These are phyloP conservation scores for Drosophila grimshawi DNA, from an alignment of 1,140 invertebrate species.

Conservation along the genomic window DNA sequence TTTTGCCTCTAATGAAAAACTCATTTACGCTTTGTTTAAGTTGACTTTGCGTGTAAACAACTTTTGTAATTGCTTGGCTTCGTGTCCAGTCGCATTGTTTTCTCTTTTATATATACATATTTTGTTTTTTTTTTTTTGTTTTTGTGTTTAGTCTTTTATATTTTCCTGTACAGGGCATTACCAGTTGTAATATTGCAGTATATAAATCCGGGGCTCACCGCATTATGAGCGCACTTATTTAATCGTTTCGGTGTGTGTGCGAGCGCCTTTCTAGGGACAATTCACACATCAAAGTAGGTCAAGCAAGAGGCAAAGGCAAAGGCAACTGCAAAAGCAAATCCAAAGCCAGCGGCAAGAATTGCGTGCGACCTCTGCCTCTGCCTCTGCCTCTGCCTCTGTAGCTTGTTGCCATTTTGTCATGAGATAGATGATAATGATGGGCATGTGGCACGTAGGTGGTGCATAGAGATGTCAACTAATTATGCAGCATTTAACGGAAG, in stretches of 20 bases:
- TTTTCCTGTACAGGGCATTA: slow-evolving; percentile 49
- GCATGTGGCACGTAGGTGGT: slow-evolving; percentile 20
- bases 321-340: too few relatives aligned
- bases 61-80: slow-evolving; percentile 68
- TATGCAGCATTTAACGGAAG: slow-evolving; percentile 82
- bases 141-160: background rate
- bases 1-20: slow-evolving; percentile 37
- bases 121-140: slow-evolving; percentile 6
- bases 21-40: slow-evolving; percentile 52
- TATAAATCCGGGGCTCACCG: slow-evolving; percentile 55
- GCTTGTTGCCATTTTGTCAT: slow-evolving; percentile 42
- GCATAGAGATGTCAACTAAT: slow-evolving; percentile 71
- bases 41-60: slow-evolving; percentile 72
- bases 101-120: slow-evolving; percentile 2
- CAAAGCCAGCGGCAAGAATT: slow-evolving; percentile 47
- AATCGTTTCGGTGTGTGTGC: slow-evolving; percentile 49
- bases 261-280: slow-evolving; percentile 67
- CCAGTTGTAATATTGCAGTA: slow-evolving; percentile 6
- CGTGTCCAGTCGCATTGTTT: slow-evolving; percentile 66
- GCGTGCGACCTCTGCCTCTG: slow-evolving; percentile 76
- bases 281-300: slow-evolving; percentile 82
- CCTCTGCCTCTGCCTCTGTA: slow-evolving; percentile 65
- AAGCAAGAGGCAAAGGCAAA: slow-evolving; percentile 71
- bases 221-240: slow-evolving; percentile 59
- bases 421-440: slow-evolving; percentile 11